These are phyloP conservation scores for Oedothorax gibbosus DNA, from an alignment of 1,140 invertebrate species.

Conservation along the genomic window DNA sequence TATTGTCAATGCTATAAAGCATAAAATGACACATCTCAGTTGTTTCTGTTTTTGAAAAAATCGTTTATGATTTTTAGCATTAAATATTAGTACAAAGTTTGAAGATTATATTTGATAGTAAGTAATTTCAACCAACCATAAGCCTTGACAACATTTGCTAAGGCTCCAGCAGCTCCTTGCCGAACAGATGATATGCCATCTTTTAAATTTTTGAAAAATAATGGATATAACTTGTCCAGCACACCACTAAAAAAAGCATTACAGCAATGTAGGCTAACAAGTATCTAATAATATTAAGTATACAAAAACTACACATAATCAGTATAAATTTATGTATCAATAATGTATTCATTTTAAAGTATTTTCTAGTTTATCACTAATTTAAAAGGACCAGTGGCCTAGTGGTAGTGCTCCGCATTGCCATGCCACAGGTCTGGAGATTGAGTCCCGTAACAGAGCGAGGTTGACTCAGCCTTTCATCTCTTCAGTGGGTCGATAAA, in stretches of 20 bases:
- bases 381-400: too few species aligned
- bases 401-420: too few species aligned
- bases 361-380: too few species aligned
- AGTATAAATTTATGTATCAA: not conserved
- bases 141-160: constrained; percentile 71
- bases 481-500: too few species aligned
- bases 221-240: constrained; percentile 70
- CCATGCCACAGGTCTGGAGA: too few species aligned
- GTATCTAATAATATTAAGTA: not conserved
- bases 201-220: constrained; percentile 73
- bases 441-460: too few species aligned
- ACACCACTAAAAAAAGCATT: constrained; percentile 63
- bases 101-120: not conserved
- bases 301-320: not conserved
- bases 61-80: not conserved
- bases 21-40: not conserved
- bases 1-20: too few species aligned
- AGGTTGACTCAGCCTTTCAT: too few species aligned
- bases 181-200: constrained; percentile 74
- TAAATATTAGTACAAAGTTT: not conserved
- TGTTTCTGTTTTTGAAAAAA: not conserved
- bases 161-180: constrained; percentile 72
- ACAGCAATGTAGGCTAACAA: not conserved
- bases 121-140: constrained; percentile 67
- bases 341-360: too few species aligned